Evolutionary conservation across 2,797 vertebrate species (phyloP).

Genomic region (Parauchenoglanis ngamensis): DNA sequence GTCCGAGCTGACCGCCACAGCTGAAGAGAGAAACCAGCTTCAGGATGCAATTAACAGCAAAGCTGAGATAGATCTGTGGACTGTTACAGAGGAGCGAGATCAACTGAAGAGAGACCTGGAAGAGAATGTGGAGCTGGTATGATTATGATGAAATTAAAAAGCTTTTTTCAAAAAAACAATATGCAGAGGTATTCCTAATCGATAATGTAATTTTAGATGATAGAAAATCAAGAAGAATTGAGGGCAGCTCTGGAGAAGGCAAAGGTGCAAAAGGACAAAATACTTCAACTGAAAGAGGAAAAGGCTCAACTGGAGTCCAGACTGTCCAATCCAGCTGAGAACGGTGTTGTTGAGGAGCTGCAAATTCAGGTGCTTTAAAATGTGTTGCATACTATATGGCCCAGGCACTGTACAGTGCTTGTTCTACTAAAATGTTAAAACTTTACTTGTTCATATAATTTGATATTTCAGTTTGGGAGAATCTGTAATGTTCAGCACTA

Average conservation of each 20-base stretch:
- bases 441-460: neutral
- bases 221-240: conserved; percentile 82
- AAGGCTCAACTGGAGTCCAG: conserved; percentile 15
- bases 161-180: neutral
- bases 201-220: conserved; percentile 70
- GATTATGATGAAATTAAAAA: neutral
- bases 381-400: neutral
- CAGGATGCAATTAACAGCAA: neutral
- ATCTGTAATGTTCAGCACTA: too few species aligned
- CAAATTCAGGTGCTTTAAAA: conserved; percentile 31
- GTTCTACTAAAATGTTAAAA: neutral
- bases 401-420: neutral
- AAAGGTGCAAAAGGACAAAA: conserved; percentile 58
- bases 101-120: conserved; percentile 65
- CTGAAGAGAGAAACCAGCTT: conserved; percentile 1
- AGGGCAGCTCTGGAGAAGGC: conserved; percentile 71
- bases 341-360: conserved; percentile 16
- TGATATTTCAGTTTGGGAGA: neutral
- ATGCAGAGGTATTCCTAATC: neutral
- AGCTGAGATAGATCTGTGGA: conserved; percentile 30
- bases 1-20: neutral
- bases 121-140: conserved; percentile 68
- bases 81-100: conserved; percentile 66
- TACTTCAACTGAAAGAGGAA: conserved; percentile 35
- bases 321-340: neutral